Evolutionary conservation across 2,888 invertebrate species (phyloP).

Genomic region (Cybosia mesomella): DNA sequence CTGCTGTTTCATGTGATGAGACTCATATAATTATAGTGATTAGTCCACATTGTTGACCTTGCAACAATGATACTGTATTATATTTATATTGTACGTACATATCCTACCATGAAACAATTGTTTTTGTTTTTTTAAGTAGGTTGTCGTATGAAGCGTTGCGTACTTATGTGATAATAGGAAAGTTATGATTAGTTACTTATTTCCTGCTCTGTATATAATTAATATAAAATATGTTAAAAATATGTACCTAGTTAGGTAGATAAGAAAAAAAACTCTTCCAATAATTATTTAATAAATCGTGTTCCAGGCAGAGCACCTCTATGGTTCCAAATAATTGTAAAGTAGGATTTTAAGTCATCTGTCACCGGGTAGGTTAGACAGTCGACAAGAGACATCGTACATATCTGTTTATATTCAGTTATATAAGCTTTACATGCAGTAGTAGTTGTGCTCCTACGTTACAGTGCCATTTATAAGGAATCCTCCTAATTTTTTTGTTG

Average conservation of each 20-base stretch:
- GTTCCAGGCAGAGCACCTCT: constrained; percentile 59
- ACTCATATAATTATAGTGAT: constrained; percentile 62
- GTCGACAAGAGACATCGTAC: constrained; percentile 31
- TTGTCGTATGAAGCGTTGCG: constrained; percentile 70
- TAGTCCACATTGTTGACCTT: constrained; percentile 60
- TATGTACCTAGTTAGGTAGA: constrained; percentile 58
- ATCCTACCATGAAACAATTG: constrained; percentile 76
- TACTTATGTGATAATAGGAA: constrained; percentile 85
- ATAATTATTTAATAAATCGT: constrained; percentile 57
- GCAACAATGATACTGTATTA: constrained; percentile 74
- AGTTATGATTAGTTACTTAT: constrained; percentile 75
- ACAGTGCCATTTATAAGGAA: constrained; percentile 45
- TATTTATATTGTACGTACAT: constrained; percentile 75
- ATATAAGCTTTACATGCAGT: constrained; percentile 19
- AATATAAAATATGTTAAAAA: constrained; percentile 62
- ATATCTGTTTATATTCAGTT: constrained; percentile 43
- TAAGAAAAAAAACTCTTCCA: constrained; percentile 68
- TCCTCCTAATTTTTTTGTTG: constrained; percentile 32
- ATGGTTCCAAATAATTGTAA: constrained; percentile 58
- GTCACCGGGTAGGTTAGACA: constrained; percentile 20
- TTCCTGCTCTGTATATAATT: constrained; percentile 78
- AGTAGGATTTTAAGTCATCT: constrained; percentile 45
- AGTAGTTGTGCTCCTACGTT: constrained; percentile 35
- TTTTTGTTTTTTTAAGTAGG: constrained; percentile 61
- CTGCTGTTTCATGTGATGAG: constrained; percentile 84